These are phyloP conservation scores for Cheirogaleus major DNA, from an alignment of 2,797 vertebrate species.

Conservation along the genomic window DNA sequence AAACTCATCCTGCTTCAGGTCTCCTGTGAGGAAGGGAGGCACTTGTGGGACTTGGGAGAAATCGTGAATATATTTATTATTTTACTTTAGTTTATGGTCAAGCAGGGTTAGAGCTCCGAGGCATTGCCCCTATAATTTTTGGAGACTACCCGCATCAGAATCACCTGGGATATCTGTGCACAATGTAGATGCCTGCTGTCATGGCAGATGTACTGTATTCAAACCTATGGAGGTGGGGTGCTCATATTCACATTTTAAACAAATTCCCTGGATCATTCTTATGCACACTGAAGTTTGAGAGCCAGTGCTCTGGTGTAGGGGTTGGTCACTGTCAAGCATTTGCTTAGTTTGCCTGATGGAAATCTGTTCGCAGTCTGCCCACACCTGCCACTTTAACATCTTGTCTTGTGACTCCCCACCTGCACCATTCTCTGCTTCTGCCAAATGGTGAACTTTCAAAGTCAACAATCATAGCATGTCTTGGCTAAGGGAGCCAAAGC, in stretches of 20 bases:
- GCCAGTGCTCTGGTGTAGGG: neutral
- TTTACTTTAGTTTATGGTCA: neutral
- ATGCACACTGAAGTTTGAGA: neutral
- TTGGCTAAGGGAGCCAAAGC: neutral
- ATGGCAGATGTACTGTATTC: too few relatives aligned
- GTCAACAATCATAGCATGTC: neutral
- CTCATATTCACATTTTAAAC: neutral
- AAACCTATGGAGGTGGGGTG: neutral
- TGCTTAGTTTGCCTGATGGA: neutral
- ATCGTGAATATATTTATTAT: neutral
- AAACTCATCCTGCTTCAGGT: neutral
- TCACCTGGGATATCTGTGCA: neutral
- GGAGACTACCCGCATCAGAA: neutral
- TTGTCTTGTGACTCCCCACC: neutral
- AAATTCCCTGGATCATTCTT: neutral
- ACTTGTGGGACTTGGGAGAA: neutral
- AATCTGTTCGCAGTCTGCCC: neutral
- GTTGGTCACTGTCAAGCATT: neutral
- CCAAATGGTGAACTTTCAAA: neutral
- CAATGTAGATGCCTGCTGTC: neutral
- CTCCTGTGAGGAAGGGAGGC: neutral
- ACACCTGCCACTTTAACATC: neutral
- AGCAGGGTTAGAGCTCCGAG: neutral
- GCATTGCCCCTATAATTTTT: neutral
- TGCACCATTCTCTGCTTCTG: neutral